A percentile compares a stretch with the other conserved stretches of the same genome.
These are phyloP conservation scores for Epiblema foenella DNA, from an alignment of 2,888 invertebrate species.

Conservation along the genomic window DNA sequence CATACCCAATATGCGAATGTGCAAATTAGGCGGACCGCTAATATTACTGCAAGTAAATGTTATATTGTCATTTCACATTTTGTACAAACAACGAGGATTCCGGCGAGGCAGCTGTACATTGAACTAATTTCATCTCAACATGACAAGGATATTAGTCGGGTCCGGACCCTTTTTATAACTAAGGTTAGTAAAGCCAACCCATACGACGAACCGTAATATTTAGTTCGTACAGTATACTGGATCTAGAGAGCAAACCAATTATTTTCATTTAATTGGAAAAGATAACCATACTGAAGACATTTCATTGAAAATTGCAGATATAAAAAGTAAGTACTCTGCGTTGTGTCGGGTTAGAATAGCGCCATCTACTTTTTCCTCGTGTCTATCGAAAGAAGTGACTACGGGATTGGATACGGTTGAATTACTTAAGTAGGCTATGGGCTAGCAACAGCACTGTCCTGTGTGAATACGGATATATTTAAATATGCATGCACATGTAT, in stretches of 20 bases:
- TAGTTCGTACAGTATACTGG: slow-evolving; percentile 22
- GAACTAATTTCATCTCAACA: slow-evolving; percentile 82
- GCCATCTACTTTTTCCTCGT: too few species aligned
- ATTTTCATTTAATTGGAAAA: slow-evolving; percentile 40
- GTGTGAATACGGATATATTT: too few species aligned
- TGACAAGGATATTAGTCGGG: slow-evolving; percentile 84
- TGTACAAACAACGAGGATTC: slow-evolving; percentile 69
- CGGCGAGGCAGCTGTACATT: slow-evolving; percentile 75
- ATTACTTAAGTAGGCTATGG: too few species aligned
- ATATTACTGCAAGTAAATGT: slow-evolving; percentile 45
- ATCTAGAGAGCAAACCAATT: slow-evolving; percentile 32
- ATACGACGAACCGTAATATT: slow-evolving; percentile 49
- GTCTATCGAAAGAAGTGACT: too few species aligned
- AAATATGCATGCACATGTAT: background rate
- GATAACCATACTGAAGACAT: background rate
- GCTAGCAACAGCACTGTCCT: too few species aligned
- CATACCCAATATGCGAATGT: background rate
- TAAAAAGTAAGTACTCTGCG: background rate
- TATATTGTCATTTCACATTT: slow-evolving; percentile 74
- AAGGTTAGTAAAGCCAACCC: slow-evolving; percentile 68
- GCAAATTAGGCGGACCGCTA: slow-evolving; percentile 14
- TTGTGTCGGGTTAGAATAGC: too few species aligned
- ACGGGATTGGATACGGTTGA: too few species aligned
- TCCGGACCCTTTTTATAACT: slow-evolving; percentile 78
- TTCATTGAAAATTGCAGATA: background rate